Evolutionary conservation across 2,113 vertebrate species (phyloP).

Genomic region (Dinomys branickii): DNA sequence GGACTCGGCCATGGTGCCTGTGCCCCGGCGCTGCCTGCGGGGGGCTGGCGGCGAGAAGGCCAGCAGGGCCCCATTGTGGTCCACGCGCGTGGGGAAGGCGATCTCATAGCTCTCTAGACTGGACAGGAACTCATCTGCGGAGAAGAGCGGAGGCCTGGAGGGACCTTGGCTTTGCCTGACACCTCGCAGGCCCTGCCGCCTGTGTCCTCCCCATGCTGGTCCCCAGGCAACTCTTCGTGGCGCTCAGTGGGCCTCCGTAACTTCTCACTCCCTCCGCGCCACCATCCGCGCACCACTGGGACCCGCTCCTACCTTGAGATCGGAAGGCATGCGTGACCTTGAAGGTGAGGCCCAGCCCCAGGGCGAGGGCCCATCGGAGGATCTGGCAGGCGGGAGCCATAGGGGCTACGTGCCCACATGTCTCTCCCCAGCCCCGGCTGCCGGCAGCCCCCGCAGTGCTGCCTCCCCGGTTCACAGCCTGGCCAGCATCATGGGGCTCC

Average conservation of each 20-base stretch:
- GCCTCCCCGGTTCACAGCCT: slow-evolving; percentile 75
- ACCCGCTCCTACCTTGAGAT: slow-evolving; percentile 91
- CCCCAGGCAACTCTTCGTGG: no score
- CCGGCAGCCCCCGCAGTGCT: slow-evolving; percentile 73
- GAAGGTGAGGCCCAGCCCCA: slow-evolving; percentile 86
- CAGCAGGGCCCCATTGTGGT: slow-evolving; percentile 91
- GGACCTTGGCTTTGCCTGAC: neutral
- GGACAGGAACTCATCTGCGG: slow-evolving; percentile 95
- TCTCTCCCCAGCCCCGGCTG: slow-evolving; percentile 89
- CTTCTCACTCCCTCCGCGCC: neutral
- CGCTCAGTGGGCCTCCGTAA: neutral
- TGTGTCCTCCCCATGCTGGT: accelerated
- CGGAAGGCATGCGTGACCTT: slow-evolving; percentile 85
- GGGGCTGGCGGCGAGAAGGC: slow-evolving; percentile 83
- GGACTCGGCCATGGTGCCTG: slow-evolving; percentile 84
- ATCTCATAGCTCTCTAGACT: slow-evolving; percentile 97
- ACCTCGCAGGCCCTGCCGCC: neutral
- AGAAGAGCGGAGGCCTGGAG: slow-evolving; percentile 1
- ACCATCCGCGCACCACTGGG: accelerated
- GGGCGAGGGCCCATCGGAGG: slow-evolving; percentile 90
- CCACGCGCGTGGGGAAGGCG: slow-evolving; percentile 94
- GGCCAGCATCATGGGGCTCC: slow-evolving; percentile 65
- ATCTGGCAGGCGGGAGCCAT: slow-evolving; percentile 95
- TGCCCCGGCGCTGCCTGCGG: slow-evolving; percentile 85
- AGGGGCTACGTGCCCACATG: slow-evolving; percentile 95